Percentiles rank a stretch among this genome's conserved stretches.
phyloP scores from a whole-genome alignment of 2,113 vertebrate species.

The Burhinus bistriatus region DNA sequence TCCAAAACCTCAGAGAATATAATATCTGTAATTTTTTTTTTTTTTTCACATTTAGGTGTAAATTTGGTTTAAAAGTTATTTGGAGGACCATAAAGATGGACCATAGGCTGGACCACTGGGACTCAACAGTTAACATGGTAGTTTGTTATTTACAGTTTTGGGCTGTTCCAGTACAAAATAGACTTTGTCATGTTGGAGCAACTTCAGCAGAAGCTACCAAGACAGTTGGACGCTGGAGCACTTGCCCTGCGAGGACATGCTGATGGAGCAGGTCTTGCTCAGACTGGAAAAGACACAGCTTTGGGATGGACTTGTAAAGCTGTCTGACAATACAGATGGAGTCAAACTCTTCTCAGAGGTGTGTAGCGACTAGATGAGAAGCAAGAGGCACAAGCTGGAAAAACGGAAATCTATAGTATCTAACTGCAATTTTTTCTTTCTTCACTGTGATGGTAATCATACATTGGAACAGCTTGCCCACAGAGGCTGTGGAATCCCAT shows the following conservation, averaged over 20 bases:
- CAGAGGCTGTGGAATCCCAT: not conserved
- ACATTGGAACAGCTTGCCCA: accelerated
- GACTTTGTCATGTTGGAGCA: not conserved
- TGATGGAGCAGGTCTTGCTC: not conserved
- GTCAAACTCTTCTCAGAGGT: not conserved
- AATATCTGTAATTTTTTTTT: not conserved
- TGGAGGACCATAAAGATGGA: not conserved
- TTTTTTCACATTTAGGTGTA: not conserved
- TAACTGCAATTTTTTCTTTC: not conserved
- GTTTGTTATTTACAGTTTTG: not conserved
- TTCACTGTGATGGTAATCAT: not conserved
- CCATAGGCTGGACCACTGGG: not conserved
- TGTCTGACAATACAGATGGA: not conserved
- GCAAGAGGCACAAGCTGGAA: not conserved
- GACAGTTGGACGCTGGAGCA: not conserved
- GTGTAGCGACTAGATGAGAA: not conserved
- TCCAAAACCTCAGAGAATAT: not conserved
- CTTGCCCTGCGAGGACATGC: not conserved
- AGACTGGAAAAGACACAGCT: not conserved
- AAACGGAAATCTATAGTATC: not conserved
- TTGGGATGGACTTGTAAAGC: not conserved
- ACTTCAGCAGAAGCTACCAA: not conserved
- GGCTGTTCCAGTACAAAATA: not conserved
- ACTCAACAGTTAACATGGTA: not conserved
- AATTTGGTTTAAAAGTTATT: not conserved